Percentiles rank a stretch among this genome's conserved stretches.
phyloP scores from a whole-genome alignment of 2,797 vertebrate genomes.

The Novumbra hubbsi region DNA sequence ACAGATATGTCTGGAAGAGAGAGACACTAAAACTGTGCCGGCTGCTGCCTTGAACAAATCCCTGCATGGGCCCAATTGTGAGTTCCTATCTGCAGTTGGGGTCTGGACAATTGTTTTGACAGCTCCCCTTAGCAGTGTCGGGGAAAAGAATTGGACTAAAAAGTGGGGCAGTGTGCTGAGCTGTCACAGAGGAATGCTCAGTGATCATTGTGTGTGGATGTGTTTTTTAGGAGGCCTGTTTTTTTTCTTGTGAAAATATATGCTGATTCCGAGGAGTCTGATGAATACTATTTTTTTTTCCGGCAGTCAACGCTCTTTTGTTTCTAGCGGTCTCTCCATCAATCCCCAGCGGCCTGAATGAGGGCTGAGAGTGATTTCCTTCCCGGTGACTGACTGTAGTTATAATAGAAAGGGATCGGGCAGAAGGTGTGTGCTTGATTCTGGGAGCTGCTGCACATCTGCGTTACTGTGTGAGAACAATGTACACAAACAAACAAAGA shows the following conservation, averaged over 20 bases:
- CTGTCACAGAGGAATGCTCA: conserved; percentile 33
- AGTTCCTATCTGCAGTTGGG: conserved; percentile 64
- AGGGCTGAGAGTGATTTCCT: conserved; percentile 53
- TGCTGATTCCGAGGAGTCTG: conserved; percentile 50
- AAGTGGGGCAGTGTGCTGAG: conserved; percentile 50
- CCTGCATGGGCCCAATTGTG: conserved; percentile 27
- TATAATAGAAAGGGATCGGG: conserved; percentile 64
- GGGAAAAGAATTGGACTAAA: conserved; percentile 62
- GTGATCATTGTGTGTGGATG: conserved; percentile 20
- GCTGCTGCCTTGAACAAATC: conserved; percentile 59
- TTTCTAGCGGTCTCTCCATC: conserved; percentile 65
- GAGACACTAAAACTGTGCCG: conserved; percentile 51
- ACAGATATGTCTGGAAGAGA: conserved; percentile 57
- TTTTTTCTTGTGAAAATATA: conserved; percentile 54
- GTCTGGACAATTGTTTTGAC: conserved; percentile 73
- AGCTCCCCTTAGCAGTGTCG: conserved; percentile 66
- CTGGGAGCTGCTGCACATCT: conserved; percentile 45
- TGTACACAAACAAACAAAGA: conserved; percentile 28
- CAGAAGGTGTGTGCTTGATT: conserved; percentile 59
- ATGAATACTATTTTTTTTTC: conserved; percentile 66
- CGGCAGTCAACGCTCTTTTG: conserved; percentile 61
- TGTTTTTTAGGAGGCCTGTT: conserved; percentile 20
- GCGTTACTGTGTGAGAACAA: conserved; percentile 42
- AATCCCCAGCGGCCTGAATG: conserved; percentile 51
- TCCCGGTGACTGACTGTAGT: conserved; percentile 65